These are phyloP conservation scores for Yponomeuta evonymella DNA, from an alignment of 2,888 invertebrate species.

Conservation along the genomic window DNA sequence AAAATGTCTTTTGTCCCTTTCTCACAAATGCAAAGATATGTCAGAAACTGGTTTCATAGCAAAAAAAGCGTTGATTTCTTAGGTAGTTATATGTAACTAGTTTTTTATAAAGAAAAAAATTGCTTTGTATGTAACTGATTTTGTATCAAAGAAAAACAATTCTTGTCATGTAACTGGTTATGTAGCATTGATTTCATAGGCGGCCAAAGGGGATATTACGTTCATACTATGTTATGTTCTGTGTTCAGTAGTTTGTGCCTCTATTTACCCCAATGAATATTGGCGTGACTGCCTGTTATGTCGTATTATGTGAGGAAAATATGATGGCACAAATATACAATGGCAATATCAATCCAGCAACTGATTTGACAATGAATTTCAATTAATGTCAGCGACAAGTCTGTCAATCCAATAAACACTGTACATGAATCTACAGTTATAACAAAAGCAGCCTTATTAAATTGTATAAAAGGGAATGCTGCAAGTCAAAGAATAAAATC, in stretches of 20 bases:
- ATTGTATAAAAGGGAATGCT: not conserved
- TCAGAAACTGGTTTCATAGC: no score
- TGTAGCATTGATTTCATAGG: no score
- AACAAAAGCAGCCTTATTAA: not conserved
- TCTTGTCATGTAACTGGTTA: no score
- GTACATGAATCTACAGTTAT: not conserved
- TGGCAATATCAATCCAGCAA: conserved; percentile 31
- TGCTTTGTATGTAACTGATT: no score
- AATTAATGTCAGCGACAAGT: conserved; percentile 44
- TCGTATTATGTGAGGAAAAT: not conserved
- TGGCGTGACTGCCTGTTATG: no score
- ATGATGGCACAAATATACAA: conserved; percentile 12
- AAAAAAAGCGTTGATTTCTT: no score
- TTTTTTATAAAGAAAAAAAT: no score
- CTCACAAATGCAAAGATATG: no score
- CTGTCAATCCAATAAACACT: conserved; percentile 12
- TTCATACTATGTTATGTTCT: not conserved
- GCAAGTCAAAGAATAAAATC: not conserved
- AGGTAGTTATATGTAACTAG: no score
- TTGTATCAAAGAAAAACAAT: no score
- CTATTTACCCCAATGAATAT: no score
- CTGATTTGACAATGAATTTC: conserved; percentile 49
- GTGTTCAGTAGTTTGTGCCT: not conserved
- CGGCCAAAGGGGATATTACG: not conserved
- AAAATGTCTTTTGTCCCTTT: no score